Percentiles rank a stretch among this genome's conserved stretches.
Conservation (phyloP, 2,797 vertebrate genomes). For the Chelmon rostratus region DNA sequence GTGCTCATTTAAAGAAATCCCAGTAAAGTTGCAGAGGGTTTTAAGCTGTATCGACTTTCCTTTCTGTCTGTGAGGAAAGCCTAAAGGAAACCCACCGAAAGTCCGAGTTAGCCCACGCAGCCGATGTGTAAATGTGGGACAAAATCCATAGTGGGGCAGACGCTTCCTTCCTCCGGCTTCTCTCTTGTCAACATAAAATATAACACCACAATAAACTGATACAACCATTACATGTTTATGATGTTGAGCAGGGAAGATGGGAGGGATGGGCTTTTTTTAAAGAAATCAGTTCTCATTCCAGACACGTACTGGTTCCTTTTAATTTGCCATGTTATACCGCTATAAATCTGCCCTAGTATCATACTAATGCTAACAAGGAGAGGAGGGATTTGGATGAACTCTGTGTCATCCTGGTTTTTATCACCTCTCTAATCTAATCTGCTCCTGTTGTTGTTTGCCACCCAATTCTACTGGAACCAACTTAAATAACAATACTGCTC, state of each 20-base stretch:
- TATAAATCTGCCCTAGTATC: conserved; percentile 76
- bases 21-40: conserved; percentile 70
- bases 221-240: conserved; percentile 80
- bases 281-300: conserved; percentile 65
- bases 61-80: conserved; percentile 61
- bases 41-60: conserved; percentile 75
- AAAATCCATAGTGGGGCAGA: conserved; percentile 70
- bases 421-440: conserved; percentile 60
- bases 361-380: conserved; percentile 68
- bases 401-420: conserved; percentile 43
- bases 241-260: conserved; percentile 53
- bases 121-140: conserved; percentile 63
- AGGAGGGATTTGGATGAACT: conserved; percentile 60
- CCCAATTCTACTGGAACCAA: conserved; percentile 38
- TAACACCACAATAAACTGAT: conserved; percentile 77
- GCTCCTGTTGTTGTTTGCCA: conserved; percentile 59
- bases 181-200: conserved; percentile 78
- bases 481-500: conserved; percentile 32
- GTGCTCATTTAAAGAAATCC: conserved; percentile 74
- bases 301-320: conserved; percentile 73
- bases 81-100: conserved; percentile 64
- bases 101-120: conserved; percentile 51
- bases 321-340: conserved; percentile 72
- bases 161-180: conserved; percentile 59
- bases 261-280: conserved; percentile 14